phyloP scores from a whole-genome alignment of 1,140 invertebrate species.

The Drosophila busckii region DNA sequence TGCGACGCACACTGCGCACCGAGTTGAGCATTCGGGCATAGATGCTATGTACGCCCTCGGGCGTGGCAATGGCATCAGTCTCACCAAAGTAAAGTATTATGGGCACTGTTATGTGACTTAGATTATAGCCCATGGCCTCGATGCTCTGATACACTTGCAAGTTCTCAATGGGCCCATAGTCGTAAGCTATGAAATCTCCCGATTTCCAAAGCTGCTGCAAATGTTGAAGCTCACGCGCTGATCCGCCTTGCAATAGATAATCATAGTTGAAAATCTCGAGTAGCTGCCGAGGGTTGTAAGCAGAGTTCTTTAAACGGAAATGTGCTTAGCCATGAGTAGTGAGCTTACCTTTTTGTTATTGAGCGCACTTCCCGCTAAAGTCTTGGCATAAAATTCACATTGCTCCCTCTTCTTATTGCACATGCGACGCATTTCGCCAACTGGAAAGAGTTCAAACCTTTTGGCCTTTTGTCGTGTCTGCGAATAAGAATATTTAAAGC shows the following conservation, averaged over 20 bases:
- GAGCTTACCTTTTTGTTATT: slow-evolving; percentile 49
- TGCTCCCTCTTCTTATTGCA: slow-evolving; percentile 39
- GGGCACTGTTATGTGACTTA: slow-evolving; percentile 81
- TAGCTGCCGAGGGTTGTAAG: slow-evolving; percentile 3
- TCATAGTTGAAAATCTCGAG: slow-evolving; percentile 62
- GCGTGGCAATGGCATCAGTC: slow-evolving; percentile 85
- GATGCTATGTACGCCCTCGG: slow-evolving; percentile 81
- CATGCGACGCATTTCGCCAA: slow-evolving; percentile 38
- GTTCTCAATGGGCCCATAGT: slow-evolving; percentile 77
- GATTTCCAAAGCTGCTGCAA: slow-evolving; percentile 72
- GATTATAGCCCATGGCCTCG: slow-evolving; percentile 81
- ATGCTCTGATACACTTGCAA: slow-evolving; percentile 77
- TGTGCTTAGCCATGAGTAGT: background rate
- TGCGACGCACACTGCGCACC: slow-evolving; percentile 78
- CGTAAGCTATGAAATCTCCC: slow-evolving; percentile 69
- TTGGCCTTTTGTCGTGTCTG: slow-evolving; percentile 49
- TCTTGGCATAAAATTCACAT: slow-evolving; percentile 55
- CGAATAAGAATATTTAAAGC: background rate
- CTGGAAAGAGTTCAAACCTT: slow-evolving; percentile 43
- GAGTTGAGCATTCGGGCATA: slow-evolving; percentile 76
- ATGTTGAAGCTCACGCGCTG: slow-evolving; percentile 51
- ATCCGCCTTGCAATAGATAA: slow-evolving; percentile 59
- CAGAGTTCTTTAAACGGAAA: background rate
- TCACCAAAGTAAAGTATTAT: slow-evolving; percentile 85
- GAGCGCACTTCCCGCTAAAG: slow-evolving; percentile 40